Evolutionary conservation across 2,797 vertebrate genomes (phyloP).

Genomic region (Phoxinus dragarum): DNA sequence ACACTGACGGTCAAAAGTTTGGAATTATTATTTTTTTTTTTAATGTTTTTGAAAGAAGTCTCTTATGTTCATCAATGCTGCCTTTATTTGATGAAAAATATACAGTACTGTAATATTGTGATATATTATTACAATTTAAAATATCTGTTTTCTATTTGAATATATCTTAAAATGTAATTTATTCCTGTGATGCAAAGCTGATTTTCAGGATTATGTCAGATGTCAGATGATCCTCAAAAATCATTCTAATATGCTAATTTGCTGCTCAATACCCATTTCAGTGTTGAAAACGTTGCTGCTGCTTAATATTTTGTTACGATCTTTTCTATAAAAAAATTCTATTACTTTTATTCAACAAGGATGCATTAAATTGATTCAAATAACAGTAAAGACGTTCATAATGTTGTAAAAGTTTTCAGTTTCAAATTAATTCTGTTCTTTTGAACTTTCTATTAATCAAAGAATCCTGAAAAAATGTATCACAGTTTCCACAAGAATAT

Average conservation of each 20-base stretch:
- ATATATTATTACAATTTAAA: not conserved
- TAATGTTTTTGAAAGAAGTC: not conserved
- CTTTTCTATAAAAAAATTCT: not conserved
- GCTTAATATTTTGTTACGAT: not conserved
- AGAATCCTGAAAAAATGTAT: not conserved
- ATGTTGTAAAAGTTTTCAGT: not conserved
- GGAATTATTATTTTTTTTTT: not conserved
- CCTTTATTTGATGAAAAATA: not conserved
- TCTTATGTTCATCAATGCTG: not conserved
- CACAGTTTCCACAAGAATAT: not conserved
- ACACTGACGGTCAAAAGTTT: not conserved
- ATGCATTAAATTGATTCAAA: too few relatives aligned
- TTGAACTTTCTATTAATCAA: not conserved
- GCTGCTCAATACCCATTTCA: not conserved
- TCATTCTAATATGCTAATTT: not conserved
- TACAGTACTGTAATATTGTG: not conserved
- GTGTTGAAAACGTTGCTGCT: not conserved
- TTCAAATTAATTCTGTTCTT: not conserved
- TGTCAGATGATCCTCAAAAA: not conserved
- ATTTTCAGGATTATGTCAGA: not conserved
- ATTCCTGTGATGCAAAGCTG: not conserved
- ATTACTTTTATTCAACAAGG: not conserved
- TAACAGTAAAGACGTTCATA: not conserved
- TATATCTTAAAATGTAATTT: not conserved
- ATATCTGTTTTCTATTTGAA: not conserved